phyloP scores from a whole-genome alignment of 1,140 invertebrate species.

The Heterodera schachtii region DNA sequence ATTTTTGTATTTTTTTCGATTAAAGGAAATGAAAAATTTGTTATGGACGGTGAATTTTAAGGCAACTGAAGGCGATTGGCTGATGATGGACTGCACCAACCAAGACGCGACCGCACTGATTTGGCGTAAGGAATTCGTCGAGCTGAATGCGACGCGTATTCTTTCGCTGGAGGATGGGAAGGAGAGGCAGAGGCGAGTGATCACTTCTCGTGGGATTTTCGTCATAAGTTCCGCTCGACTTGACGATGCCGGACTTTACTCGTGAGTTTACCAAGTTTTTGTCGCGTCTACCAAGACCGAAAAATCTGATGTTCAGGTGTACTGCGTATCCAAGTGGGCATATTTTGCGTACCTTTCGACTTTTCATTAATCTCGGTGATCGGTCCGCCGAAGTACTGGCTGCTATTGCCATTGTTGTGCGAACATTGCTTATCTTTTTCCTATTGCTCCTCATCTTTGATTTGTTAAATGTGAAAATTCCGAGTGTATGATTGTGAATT shows the following conservation, averaged over 20 bases:
- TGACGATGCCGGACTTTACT: constrained; percentile 17
- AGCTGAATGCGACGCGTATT: constrained; percentile 21
- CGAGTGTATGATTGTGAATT: not conserved
- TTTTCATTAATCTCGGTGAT: not conserved
- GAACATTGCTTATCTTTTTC: not conserved
- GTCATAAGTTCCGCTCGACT: not conserved
- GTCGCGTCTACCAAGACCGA: not conserved
- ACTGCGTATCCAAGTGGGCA: constrained; percentile 20
- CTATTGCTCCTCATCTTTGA: not conserved
- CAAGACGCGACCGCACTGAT: constrained; percentile 11
- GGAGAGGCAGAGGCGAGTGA: constrained; percentile 1
- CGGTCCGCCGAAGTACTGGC: not conserved
- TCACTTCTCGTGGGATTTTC: constrained; percentile 11
- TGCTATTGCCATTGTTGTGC: not conserved
- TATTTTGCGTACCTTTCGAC: constrained; percentile 25
- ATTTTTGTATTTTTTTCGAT: constrained; percentile 21
- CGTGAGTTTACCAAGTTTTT: constrained; percentile 14
- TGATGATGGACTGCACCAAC: constrained; percentile 25
- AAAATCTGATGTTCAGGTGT: constrained; percentile 2
- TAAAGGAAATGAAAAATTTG: not conserved
- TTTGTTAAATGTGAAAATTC: not conserved
- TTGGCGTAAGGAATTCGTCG: constrained; percentile 17
- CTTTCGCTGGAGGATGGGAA: not conserved
- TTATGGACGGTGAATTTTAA: not conserved
- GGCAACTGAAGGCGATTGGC: constrained; percentile 10